Base-by-base conservation (phyloP, 53 echinoderm and acorn worm species). In the Actinopyga echinites region DNA sequence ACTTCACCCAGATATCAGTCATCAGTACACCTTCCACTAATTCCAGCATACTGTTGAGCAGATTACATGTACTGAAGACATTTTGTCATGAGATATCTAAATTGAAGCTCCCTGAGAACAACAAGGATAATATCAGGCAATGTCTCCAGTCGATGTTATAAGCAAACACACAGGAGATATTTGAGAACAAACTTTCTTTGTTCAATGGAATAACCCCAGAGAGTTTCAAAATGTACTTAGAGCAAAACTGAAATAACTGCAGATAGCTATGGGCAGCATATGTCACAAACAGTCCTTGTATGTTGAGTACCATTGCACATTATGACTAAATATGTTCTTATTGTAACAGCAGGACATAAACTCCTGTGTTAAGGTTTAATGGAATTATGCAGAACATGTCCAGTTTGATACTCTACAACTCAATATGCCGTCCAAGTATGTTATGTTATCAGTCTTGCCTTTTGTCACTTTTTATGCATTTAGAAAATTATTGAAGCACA, bases 51-150 rank as follows among this genome's bases (percentile, higher is more conserved):
- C 32, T 58, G 8, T 33, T 59, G 33, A 31, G 79, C 32, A 57
- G 58, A 30, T 59, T 75, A 9, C 60, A 79, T 59, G 79, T 79
- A 10, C 13, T 59, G 40, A 79, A 59, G 79, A 79, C 79, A 57
- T 79, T 79, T 25, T 31, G 23, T 8, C 79, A 57, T 4, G 59
- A 79, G 32, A 79, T 34, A 20, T 25, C 33, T 19, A 79, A 79
- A 22, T 26, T 79, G 33, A 79, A 40, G 20, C 58, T 79, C 8
- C 36, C 37, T 57, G 57, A 36, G 19, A 21, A 79, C 19, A 17
- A 58, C 25, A 57, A 58, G 59, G 32, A 79, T 35, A 57, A 5
- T 34, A 79, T 79, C 59, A 79, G 60, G 32, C 35, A 31, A 32
- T 57, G 19, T 40, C 58, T 57, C 36, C 79, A 79, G 35, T 33